A percentile compares a stretch with the other conserved stretches of the same genome.
Conservation (phyloP, 2,113 vertebrate genomes). For the Notarius lentiginosus region DNA sequence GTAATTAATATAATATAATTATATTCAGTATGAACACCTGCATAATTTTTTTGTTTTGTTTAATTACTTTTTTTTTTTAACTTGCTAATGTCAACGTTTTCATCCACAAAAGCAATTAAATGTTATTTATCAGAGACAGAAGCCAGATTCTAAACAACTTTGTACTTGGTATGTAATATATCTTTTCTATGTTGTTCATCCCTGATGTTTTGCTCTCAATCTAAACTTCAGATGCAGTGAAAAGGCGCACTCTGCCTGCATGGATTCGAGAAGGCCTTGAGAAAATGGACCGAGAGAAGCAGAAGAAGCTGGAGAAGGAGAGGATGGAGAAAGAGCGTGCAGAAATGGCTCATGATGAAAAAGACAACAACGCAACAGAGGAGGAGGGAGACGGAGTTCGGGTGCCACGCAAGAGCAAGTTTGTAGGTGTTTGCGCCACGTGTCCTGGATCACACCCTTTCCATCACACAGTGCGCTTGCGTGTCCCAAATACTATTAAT, state of each 20-base stretch:
- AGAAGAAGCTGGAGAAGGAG: conserved; percentile 93
- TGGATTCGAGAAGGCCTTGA: conserved; percentile 98
- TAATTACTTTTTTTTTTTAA: too few relatives aligned
- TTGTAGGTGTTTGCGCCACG: conserved; percentile 79
- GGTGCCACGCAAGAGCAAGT: conserved; percentile 96
- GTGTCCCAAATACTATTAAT: not conserved
- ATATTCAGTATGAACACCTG: not conserved
- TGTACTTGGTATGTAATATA: not conserved
- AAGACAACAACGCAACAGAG: conserved; percentile 74
- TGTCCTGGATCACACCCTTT: not conserved
- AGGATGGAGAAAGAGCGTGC: conserved; percentile 92
- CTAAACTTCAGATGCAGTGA: conserved; percentile 84
- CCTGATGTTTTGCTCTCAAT: not conserved
- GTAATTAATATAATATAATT: too few relatives aligned
- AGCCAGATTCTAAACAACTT: too few relatives aligned
- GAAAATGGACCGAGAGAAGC: conserved; percentile 98
- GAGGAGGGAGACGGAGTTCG: conserved; percentile 82
- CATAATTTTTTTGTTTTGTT: not conserved
- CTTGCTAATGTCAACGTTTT: not conserved
- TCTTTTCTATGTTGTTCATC: not conserved
- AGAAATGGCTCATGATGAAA: conserved; percentile 86
- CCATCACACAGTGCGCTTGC: not conserved
- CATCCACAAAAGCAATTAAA: not conserved
- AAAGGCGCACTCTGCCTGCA: conserved; percentile 93
- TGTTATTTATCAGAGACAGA: not conserved